Conservation (phyloP, 1,140 invertebrate species). For the Drosophila neocordata region DNA sequence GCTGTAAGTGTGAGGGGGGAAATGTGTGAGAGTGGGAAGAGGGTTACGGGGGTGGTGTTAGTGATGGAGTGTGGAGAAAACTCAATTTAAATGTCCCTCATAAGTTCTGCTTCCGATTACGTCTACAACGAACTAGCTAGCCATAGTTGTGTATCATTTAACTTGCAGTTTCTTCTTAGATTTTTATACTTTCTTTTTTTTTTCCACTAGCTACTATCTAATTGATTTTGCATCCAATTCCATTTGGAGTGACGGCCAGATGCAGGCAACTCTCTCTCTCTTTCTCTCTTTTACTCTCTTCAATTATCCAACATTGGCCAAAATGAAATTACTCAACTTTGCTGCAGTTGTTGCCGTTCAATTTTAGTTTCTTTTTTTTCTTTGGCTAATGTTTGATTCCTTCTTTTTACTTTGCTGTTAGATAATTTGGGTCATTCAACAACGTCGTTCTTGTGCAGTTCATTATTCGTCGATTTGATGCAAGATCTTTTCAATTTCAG, state of each 20-base stretch:
- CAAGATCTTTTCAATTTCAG: constrained; percentile 35
- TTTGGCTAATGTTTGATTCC: constrained; percentile 40
- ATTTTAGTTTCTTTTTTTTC: constrained; percentile 12
- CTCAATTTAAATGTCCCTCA: constrained; percentile 13
- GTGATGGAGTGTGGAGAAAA: constrained; percentile 15
- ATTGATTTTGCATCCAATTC: constrained; percentile 58
- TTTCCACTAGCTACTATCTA: constrained; percentile 26
- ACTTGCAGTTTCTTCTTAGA: constrained; percentile 19
- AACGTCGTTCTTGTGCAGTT: constrained; percentile 31
- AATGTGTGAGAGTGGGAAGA: neutral
- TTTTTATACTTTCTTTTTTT: neutral
- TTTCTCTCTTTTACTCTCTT: constrained; percentile 26
- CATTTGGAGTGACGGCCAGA: neutral
- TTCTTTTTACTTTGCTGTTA: neutral
- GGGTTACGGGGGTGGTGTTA: neutral
- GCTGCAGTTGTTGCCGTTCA: neutral
- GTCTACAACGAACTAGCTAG: neutral
- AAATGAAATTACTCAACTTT: constrained; percentile 58
- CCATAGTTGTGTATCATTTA: constrained; percentile 16
- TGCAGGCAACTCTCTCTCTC: constrained; percentile 30
- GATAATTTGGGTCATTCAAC: constrained; percentile 53
- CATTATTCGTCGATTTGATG: constrained; percentile 62
- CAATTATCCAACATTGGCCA: constrained; percentile 59
- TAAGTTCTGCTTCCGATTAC: constrained; percentile 5
- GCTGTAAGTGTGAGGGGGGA: neutral